Evolutionary conservation across 2,888 invertebrate species (phyloP), one percentile per base, ranked within the genome.

Genomic region (Meloe dianella): DNA sequence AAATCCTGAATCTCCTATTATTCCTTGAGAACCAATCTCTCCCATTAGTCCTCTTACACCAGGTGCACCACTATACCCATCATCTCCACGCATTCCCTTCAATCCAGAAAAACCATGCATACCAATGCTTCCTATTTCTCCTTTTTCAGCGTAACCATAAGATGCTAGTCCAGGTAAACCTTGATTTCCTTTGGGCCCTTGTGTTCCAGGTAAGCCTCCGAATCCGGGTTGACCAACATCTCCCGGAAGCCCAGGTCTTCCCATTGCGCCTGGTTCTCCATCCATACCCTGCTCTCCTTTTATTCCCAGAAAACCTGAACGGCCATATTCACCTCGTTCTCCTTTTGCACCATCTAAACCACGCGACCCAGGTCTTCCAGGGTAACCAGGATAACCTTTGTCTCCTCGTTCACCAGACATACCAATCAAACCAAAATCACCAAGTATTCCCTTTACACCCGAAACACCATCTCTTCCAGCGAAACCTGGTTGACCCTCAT

Each of bases 281-380:
- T 83, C 83, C 64, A 91, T 91, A n/a, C 96, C 96, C 65, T 85
- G 83, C 73, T 90, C 90, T 61, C 95, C 97, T 64, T 85, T 84
- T 0, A 85, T 82, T 1, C 84, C 84, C 5, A 70, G 64, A 20
- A 65, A 29, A 57, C 80, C 80, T 24, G 69, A 60, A 5, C n/a
- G 20, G 30, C 80, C 80, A 2, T 84, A 82, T 61, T 85, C 84
- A 72, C 90, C 90, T 63, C 82, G 81, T 75, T 86, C 86, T 71
- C 90, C 89, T 81, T 88, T 88, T 1, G 83, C 75, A 22, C 94
- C 94, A 61, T 78, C 78, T n/a, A 82, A 78, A 71, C 78, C 79
- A 14, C 68, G 70, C 30, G 66, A 63, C 8, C 77, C 77, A 22
- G 68, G 58, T 41, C 65, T 68, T 66, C 89, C 89, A 54, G 76